Evolutionary conservation across 2,113 vertebrate genomes (phyloP).

Genomic region (Cettia cetti): DNA sequence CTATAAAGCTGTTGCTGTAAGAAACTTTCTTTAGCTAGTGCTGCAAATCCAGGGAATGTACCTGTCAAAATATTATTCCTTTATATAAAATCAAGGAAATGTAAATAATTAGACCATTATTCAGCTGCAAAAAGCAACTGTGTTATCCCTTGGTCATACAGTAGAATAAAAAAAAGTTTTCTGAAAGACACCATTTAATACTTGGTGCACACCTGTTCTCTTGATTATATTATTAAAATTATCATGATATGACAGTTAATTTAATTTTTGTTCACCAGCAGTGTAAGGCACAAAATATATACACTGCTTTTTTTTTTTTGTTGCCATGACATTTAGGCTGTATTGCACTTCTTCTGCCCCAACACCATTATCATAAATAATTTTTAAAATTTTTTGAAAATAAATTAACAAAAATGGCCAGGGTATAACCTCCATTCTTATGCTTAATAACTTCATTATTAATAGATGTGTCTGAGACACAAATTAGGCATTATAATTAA

Average conservation of each 20-base stretch:
- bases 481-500: conserved; percentile 24
- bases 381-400: not conserved
- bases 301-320: not conserved
- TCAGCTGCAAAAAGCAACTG: not conserved
- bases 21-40: not conserved
- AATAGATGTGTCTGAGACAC: conserved; percentile 11
- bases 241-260: not conserved
- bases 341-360: not conserved
- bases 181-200: not conserved
- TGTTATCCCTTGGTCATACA: not conserved
- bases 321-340: not conserved
- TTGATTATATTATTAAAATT: not conserved
- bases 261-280: not conserved
- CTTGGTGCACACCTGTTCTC: not conserved
- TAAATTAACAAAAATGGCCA: not conserved
- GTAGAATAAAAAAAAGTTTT: not conserved
- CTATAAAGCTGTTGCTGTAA: not conserved
- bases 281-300: not conserved
- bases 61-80: not conserved
- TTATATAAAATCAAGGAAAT: not conserved
- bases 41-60: not conserved
- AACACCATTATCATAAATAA: not conserved
- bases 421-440: not conserved
- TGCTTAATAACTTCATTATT: conserved; percentile 2
- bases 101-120: not conserved